These are phyloP conservation scores for Carcina quercana DNA, from an alignment of 2,888 invertebrate species.

Conservation along the genomic window DNA sequence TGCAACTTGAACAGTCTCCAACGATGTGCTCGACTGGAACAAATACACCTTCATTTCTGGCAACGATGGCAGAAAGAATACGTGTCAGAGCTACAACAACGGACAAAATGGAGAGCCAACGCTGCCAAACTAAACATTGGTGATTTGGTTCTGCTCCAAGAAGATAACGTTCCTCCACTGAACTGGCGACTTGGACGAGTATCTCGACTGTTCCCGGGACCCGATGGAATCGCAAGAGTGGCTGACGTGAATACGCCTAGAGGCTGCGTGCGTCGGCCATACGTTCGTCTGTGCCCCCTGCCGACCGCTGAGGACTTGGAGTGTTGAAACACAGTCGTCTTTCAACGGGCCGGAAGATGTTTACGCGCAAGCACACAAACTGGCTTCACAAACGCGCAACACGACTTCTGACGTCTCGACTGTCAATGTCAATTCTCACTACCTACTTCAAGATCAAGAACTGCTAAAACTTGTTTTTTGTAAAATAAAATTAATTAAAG, in stretches of 20 bases:
- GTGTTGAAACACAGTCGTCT: constrained; percentile 3
- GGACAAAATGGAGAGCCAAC: constrained; percentile 20
- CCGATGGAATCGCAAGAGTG: constrained; percentile 7
- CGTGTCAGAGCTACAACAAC: constrained; percentile 20
- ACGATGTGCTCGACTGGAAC: constrained; percentile 15
- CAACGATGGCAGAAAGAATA: constrained; percentile 17
- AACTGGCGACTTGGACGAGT: constrained; percentile 11
- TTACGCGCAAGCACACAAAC: too few species aligned
- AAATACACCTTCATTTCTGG: constrained; percentile 19
- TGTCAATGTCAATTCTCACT: too few species aligned
- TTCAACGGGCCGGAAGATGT: constrained; percentile 6
- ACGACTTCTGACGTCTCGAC: too few species aligned
- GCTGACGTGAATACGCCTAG: constrained; percentile 7
- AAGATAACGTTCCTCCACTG: constrained; percentile 10
- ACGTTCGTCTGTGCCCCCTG: constrained; percentile 7
- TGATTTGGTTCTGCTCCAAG: constrained; percentile 14
- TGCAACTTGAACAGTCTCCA: background rate
- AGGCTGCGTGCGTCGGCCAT: constrained; percentile 7
- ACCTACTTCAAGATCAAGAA: too few species aligned
- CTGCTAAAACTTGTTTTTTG: too few species aligned
- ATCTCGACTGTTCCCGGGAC: constrained; percentile 6
- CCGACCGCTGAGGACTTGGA: background rate
- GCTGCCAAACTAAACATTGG: constrained; percentile 9
- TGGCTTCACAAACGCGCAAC: too few species aligned
- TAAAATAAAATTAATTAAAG: too few species aligned